Conservation (phyloP, 2,113 vertebrate genomes). For the Heterocephalus glaber region DNA sequence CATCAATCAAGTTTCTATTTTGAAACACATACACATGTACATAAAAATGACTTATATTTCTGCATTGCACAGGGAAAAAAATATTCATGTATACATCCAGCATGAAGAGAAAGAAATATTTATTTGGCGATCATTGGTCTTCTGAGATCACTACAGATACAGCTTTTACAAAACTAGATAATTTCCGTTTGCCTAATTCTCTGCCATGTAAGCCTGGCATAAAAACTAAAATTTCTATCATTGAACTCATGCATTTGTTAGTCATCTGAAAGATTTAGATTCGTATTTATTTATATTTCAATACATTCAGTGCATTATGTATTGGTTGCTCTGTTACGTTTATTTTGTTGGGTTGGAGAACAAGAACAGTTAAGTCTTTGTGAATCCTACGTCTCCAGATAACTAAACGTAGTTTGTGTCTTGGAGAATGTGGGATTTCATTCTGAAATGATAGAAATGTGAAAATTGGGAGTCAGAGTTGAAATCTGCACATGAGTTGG, state of each 20-base stretch:
- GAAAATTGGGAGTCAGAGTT: conserved; percentile 51
- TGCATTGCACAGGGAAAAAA: background rate
- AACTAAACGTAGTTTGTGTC: background rate
- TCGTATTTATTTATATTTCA: background rate
- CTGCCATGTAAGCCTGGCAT: background rate
- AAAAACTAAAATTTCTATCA: background rate
- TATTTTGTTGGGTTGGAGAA: background rate
- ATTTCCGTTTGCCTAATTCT: background rate
- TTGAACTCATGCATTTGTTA: background rate
- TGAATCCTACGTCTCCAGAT: background rate
- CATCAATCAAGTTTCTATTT: conserved; percentile 46
- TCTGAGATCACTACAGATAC: conserved; percentile 49
- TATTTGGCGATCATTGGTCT: background rate
- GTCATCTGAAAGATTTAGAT: conserved; percentile 19
- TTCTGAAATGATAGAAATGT: conserved; percentile 41
- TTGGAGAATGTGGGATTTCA: background rate
- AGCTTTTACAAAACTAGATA: conserved; percentile 23
- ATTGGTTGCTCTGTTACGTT: background rate
- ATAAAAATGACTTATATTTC: conserved; percentile 5
- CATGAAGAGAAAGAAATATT: background rate
- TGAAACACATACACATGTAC: background rate
- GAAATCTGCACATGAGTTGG: conserved; percentile 3
- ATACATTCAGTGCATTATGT: background rate
- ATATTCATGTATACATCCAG: background rate
- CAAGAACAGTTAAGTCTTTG: background rate